phyloP scores from a whole-genome alignment of 2,888 invertebrate species.

The Neuroscelio doddi region DNA sequence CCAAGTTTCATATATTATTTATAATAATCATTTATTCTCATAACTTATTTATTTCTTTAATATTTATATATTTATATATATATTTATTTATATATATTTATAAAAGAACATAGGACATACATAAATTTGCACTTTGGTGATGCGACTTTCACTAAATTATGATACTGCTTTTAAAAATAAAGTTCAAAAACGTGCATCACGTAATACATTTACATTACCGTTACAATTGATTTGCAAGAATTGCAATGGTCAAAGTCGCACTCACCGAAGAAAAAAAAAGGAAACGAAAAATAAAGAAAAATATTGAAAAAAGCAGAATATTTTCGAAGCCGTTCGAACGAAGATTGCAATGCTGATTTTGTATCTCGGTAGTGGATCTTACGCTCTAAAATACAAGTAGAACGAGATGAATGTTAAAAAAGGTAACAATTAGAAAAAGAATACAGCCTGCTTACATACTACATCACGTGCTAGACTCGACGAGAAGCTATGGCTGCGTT shows the following conservation, averaged over 20 bases:
- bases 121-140: conserved; percentile 57
- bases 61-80: conserved; percentile 53
- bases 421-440: conserved; percentile 58
- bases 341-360: conserved; percentile 38
- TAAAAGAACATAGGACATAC: conserved; percentile 65
- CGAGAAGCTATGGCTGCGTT: conserved; percentile 11
- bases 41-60: conserved; percentile 50
- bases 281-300: conserved; percentile 42
- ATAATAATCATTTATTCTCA: conserved; percentile 64
- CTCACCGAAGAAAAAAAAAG: conserved; percentile 43
- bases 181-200: conserved; percentile 6
- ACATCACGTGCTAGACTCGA: conserved; percentile 41
- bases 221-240: no score
- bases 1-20: conserved; percentile 67
- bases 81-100: conserved; percentile 55
- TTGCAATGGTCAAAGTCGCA: conserved; percentile 57
- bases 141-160: conserved; percentile 57
- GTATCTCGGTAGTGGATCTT: conserved; percentile 50
- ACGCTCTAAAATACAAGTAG: conserved; percentile 54
- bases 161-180: conserved; percentile 10
- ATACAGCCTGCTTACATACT: conserved; percentile 47
- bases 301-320: conserved; percentile 36
- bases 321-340: conserved; percentile 29
- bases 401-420: conserved; percentile 59
- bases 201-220: conserved; percentile 7